Evolutionary conservation across 2,113 vertebrate genomes (phyloP).

Genomic region (Sander lucioperca): DNA sequence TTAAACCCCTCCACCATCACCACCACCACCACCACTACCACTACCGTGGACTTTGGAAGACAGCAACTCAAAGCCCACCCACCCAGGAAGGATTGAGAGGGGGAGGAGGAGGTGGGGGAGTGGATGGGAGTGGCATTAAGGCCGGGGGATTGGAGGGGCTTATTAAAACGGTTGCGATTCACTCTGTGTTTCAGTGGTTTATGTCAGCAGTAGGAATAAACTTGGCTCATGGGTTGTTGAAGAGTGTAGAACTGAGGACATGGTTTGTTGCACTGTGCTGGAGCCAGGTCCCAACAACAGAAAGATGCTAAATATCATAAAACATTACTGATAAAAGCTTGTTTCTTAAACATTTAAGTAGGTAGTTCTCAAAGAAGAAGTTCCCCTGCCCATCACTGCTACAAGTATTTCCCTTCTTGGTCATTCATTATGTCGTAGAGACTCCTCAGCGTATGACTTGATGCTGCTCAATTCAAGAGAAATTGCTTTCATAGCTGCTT

Average conservation of each 20-base stretch:
- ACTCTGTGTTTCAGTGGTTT: slow-evolving; percentile 68
- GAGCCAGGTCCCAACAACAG: neutral
- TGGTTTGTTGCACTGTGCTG: neutral
- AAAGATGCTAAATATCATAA: neutral
- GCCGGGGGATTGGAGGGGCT: slow-evolving; percentile 41
- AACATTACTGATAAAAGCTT: neutral
- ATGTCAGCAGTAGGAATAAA: slow-evolving; percentile 56
- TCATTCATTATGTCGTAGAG: neutral
- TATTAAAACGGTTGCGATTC: slow-evolving; percentile 68
- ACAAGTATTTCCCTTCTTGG: neutral
- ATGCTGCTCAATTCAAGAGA: neutral
- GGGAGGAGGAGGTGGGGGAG: slow-evolving; percentile 27
- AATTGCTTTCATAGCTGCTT: no score
- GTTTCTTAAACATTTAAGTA: neutral
- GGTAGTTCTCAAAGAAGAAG: neutral
- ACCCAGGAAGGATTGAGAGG: slow-evolving; percentile 29
- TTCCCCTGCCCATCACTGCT: neutral
- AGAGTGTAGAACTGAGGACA: neutral
- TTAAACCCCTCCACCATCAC: slow-evolving; percentile 55
- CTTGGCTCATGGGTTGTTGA: slow-evolving; percentile 78
- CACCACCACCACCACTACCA: slow-evolving; percentile 46
- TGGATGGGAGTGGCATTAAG: slow-evolving; percentile 31
- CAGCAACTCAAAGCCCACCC: slow-evolving; percentile 54
- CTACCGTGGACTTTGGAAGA: slow-evolving; percentile 69
- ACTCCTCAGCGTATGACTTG: neutral